Evolutionary conservation across 2,113 vertebrate species (phyloP).

Genomic region (Xerus inauris): DNA sequence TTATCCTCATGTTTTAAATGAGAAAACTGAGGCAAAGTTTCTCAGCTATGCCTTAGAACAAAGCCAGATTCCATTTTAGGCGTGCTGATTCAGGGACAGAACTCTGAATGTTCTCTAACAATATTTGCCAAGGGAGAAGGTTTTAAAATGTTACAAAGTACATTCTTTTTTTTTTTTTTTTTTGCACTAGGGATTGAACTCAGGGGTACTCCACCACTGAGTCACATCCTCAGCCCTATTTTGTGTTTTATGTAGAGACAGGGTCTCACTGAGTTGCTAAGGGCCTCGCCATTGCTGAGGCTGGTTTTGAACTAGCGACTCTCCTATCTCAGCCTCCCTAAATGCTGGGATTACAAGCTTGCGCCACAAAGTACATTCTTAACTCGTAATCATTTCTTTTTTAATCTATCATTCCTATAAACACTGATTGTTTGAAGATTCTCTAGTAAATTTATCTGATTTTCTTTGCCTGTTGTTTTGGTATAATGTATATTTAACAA

Average conservation of each 20-base stretch:
- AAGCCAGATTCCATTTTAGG: not conserved
- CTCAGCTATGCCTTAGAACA: not conserved
- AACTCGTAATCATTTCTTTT: not conserved
- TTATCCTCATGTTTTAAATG: not conserved
- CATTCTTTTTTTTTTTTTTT: no score
- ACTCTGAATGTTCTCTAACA: not conserved
- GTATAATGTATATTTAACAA: not conserved
- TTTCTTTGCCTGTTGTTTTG: slow-evolving; percentile 38
- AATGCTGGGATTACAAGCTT: no score
- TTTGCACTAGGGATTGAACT: no score
- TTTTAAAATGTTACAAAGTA: not conserved
- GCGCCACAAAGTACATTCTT: not conserved
- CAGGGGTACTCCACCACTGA: no score
- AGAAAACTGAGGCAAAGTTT: not conserved
- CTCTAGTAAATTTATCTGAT: not conserved
- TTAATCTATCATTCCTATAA: not conserved
- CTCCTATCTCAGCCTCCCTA: no score
- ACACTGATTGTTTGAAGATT: not conserved
- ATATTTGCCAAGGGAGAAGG: not conserved
- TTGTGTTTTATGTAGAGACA: no score
- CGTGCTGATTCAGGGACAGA: not conserved
- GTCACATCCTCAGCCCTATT: no score
- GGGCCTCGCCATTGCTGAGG: no score
- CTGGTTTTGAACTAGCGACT: no score
- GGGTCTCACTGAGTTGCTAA: no score